Base-by-base conservation (phyloP, 2,113 vertebrate genomes). In the Ascaphus truei region DNA sequence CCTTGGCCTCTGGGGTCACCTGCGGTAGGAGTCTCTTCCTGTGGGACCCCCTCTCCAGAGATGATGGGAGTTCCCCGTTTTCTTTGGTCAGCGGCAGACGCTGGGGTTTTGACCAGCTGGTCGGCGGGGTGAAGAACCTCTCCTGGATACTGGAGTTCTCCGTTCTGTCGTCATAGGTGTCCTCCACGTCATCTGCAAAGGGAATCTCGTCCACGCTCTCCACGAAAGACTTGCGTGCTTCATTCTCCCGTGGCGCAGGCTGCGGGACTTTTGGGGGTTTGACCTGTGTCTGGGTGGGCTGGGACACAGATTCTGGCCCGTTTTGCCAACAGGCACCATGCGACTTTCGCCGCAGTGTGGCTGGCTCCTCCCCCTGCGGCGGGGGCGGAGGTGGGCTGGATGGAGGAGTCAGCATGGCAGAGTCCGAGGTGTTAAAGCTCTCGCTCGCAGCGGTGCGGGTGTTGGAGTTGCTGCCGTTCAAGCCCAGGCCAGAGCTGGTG, bases 171-270 rank as follows among this genome's bases (percentile, higher is more conserved):
- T 98, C 95, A 0, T 92, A 96, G 0, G 88, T 89, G 65, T 99
- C 96, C 29, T 99, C 96, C 23, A 96, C 95, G 0, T 99, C 97
- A 0, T 99, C 97, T 0, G 97, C 97, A 55, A 99, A 99, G 0
- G 97, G 97, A 72, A 99, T 99, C 79, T 99, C 97, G 4, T 94
- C 97, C 53, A 98, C 94, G 0, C 93, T 96, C 85, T 99, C 96
- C 1, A 93, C 95, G 3, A 99, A 98, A 0, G 97, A 99, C 72
- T 98, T 98, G 6, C 95, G 84, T 1, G 75, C 77, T 0, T 92
- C 86, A 0, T 88, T 86, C 5, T 57, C 23, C 30, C 15, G 50
- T 0, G 79, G 82, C 3, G 75, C 80, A 1, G 86, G 75, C 10
- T 83, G 89, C 33, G 85, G 72, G 0, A 89, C 57, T 52, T 93